Evolutionary conservation across 2,888 invertebrate genomes (phyloP).

Genomic region (Agriopis marginaria): DNA sequence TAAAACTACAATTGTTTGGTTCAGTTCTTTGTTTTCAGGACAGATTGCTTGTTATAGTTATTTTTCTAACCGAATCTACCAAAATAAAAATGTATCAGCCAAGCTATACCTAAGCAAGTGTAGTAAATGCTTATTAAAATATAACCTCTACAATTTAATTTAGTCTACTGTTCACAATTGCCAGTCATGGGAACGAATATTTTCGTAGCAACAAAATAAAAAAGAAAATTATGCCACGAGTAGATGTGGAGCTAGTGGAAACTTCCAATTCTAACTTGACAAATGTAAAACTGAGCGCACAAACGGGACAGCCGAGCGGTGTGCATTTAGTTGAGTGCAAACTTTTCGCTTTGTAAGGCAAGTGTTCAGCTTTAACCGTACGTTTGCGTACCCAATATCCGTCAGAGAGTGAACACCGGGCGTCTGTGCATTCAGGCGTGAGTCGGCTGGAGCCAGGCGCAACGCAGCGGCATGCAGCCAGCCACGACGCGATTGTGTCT

Average conservation of each 20-base stretch:
- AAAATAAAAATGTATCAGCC: neutral
- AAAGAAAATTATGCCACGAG: slow-evolving; percentile 36
- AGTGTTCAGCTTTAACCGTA: slow-evolving; percentile 72
- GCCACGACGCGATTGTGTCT: slow-evolving; percentile 57
- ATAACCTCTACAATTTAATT: neutral
- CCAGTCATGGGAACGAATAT: neutral
- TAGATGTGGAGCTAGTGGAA: slow-evolving; percentile 57
- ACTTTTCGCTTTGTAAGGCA: slow-evolving; percentile 79
- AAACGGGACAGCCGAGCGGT: slow-evolving; percentile 62
- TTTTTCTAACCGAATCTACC: neutral
- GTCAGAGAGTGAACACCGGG: slow-evolving; percentile 64
- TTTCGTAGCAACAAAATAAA: slow-evolving; percentile 3
- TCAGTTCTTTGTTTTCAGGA: slow-evolving; percentile 26
- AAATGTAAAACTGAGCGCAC: slow-evolving; percentile 71
- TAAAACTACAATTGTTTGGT: slow-evolving; percentile 35
- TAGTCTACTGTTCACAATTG: neutral
- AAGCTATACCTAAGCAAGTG: neutral
- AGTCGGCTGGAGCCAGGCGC: slow-evolving; percentile 45
- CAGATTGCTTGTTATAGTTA: slow-evolving; percentile 12
- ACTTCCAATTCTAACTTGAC: slow-evolving; percentile 65
- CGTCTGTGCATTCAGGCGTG: slow-evolving; percentile 68
- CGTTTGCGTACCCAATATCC: slow-evolving; percentile 75
- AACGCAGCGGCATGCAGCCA: slow-evolving; percentile 21
- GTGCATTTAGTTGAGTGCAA: slow-evolving; percentile 77
- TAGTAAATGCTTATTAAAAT: neutral